phyloP scores from a whole-genome alignment of 2,888 invertebrate genomes.

The Andricus curvator region DNA sequence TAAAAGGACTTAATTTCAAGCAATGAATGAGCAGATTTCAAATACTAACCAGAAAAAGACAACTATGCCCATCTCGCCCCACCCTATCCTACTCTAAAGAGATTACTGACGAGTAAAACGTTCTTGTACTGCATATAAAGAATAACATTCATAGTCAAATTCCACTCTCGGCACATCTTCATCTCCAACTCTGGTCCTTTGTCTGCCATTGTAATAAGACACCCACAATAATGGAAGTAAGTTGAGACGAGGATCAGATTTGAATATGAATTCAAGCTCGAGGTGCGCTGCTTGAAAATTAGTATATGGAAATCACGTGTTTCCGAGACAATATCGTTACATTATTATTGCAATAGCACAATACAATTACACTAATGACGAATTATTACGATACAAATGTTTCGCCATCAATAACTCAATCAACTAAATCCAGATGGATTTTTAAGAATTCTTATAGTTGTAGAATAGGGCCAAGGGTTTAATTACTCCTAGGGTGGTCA shows the following conservation, averaged over 20 bases:
- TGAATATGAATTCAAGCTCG: conserved; percentile 33
- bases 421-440: neutral
- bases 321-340: conserved; percentile 22
- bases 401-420: neutral
- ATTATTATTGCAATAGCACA: conserved; percentile 7
- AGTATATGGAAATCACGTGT: conserved; percentile 37
- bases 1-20: no score
- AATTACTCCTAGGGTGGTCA: no score
- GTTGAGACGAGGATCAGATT: conserved; percentile 39
- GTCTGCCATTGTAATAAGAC: conserved; percentile 41
- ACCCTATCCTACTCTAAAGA: neutral
- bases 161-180: conserved; percentile 38
- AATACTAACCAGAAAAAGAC: no score
- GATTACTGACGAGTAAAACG: conserved; percentile 19
- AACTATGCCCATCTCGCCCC: no score
- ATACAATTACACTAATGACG: neutral
- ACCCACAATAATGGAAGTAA: conserved; percentile 37
- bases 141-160: conserved; percentile 39
- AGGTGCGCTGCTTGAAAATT: conserved; percentile 33
- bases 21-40: no score
- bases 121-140: conserved; percentile 30
- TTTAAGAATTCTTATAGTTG: no score
- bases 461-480: no score
- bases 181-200: conserved; percentile 28
- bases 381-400: neutral